Conservation (phyloP, 2,113 vertebrate genomes). For the Osmerus eperlanus region DNA sequence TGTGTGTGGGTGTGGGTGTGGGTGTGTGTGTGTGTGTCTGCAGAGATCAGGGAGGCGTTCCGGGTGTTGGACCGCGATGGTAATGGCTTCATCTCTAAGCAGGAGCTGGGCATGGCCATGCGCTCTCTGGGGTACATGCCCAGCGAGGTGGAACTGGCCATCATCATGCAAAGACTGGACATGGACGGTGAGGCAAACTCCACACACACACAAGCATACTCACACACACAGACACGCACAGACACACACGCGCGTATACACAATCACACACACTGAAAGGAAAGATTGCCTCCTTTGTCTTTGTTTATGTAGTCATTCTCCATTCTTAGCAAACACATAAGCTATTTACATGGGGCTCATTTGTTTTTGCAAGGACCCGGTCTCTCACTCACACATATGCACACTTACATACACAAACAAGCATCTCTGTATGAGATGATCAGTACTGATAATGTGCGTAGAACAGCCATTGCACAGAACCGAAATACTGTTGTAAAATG, state of each 20-base stretch:
- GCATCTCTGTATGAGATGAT: background rate
- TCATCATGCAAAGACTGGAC: conserved; percentile 85
- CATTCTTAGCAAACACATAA: background rate
- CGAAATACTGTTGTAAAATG: no score
- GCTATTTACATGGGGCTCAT: background rate
- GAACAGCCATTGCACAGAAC: no score
- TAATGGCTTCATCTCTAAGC: conserved; percentile 89
- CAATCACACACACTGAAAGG: background rate
- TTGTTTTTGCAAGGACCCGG: background rate
- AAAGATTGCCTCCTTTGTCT: no score
- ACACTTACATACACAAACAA: background rate
- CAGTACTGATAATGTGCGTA: no score
- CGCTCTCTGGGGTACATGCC: conserved; percentile 86
- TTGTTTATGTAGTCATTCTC: background rate
- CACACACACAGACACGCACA: background rate
- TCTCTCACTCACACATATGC: background rate
- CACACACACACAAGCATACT: background rate
- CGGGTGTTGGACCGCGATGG: conserved; percentile 80
- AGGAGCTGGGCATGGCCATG: conserved; percentile 91
- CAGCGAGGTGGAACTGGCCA: conserved; percentile 81
- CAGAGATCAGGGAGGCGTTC: conserved; percentile 87
- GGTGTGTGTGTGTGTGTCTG: background rate
- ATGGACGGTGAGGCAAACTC: conserved; percentile 39
- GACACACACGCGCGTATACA: background rate
- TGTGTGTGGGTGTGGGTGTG: background rate